Base-by-base conservation (phyloP, 37 sponge, comb jelly and placozoan species). In the Geodia barretti region DNA sequence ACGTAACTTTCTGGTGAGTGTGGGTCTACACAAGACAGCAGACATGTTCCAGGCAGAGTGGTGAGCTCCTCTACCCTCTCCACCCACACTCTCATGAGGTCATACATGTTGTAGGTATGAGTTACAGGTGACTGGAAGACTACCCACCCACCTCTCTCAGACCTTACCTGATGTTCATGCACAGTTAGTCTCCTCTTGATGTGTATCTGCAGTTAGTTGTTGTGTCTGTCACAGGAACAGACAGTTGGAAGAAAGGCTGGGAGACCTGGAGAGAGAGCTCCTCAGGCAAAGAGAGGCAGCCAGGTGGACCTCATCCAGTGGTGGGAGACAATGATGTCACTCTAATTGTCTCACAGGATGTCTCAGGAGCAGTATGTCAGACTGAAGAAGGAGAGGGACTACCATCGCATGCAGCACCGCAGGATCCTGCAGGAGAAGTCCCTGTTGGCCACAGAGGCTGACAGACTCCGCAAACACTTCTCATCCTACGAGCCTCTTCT, bases 361-460 rank as follows among this genome's bases (percentile, higher is more conserved):
- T 88, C 90, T 39, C 91, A 95, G 74, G 83, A 95, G 62, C 72
- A 37, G 72, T 88, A 80, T 79, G 86, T 98, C 31, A 75, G 89
- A 17, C 29, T 95, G 61, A 87, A 89, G 87, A 98, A 98, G 75
- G 98, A 98, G 82, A 72, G 98, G 32, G 96, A 98, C 72, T 98
- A 86, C 73, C 98, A 98, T 36, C 83, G 98, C 60, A 98, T 98
- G 98, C 96, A 98, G 74, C 98, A 98, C 83, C 75, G 91, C 3
- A 77, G 94, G 64, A 75, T 91, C 0, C 59, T 91, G 0, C 98
- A 98, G 82, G 98, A 98, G 84, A 98, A 95, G 73, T 79, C 90
- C 20, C 88, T 71, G 62, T 80, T 98, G 65, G 31, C 92, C 37
- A 39, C 64, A 3, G 94, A 93, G 38, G 29, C 30, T 21, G 29